Conservation (phyloP, 2,888 invertebrate species). For the Tolmerus cingulatus region DNA sequence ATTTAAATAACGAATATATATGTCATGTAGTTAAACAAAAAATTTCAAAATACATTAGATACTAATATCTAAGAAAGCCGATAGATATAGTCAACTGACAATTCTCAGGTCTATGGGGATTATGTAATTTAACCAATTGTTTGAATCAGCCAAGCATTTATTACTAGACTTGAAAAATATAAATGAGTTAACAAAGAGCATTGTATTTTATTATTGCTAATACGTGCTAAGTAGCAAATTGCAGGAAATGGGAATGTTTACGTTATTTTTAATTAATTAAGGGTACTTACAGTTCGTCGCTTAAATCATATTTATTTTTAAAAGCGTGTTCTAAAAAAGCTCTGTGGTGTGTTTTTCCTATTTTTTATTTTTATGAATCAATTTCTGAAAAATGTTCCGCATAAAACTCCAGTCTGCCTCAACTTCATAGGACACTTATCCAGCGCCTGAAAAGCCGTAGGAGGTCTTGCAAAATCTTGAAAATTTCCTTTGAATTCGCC, state of each 20-base stretch:
- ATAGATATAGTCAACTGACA: too few relatives aligned
- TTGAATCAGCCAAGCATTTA: not conserved
- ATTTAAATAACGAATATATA: too few relatives aligned
- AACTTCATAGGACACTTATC: not conserved
- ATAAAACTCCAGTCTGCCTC: not conserved
- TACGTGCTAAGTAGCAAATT: too few relatives aligned
- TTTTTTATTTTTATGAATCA: not conserved
- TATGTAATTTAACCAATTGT: not conserved
- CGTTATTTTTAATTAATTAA: not conserved
- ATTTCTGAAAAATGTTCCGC: not conserved
- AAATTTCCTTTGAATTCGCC: not conserved
- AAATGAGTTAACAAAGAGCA: not conserved
- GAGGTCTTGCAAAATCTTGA: not conserved
- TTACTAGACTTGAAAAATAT: not conserved
- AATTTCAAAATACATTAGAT: too few relatives aligned
- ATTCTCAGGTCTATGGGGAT: too few relatives aligned
- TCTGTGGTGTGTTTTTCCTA: not conserved
- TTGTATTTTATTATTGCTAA: not conserved
- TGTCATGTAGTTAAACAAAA: too few relatives aligned
- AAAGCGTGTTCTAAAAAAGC: not conserved
- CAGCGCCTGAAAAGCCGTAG: not conserved
- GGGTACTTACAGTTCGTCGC: too few relatives aligned
- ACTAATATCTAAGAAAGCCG: too few relatives aligned
- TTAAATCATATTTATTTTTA: not conserved
- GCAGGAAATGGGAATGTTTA: not conserved